These are phyloP conservation scores for Pristionchus fissidentatus DNA, from an alignment of 2,888 invertebrate genomes.

Conservation along the genomic window DNA sequence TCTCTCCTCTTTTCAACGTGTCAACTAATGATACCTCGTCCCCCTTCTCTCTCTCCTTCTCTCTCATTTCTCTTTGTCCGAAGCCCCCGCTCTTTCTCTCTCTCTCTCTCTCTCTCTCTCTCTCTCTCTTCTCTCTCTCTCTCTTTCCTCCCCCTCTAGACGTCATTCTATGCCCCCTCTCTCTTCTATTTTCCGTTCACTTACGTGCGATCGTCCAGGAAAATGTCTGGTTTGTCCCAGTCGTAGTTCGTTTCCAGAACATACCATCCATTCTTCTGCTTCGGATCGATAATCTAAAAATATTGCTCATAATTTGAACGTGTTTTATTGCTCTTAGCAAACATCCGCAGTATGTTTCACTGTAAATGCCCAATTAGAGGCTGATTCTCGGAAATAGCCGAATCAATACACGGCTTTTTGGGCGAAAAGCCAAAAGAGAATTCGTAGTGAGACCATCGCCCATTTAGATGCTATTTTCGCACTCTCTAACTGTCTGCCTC, in stretches of 20 bases:
- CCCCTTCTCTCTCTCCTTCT: not conserved
- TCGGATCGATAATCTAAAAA: constrained; percentile 4
- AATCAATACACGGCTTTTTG: too few species aligned
- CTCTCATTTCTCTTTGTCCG: constrained; percentile 49
- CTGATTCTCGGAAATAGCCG: too few species aligned
- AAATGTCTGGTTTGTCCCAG: constrained; percentile 78
- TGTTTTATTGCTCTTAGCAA: too few species aligned
- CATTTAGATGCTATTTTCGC: too few species aligned
- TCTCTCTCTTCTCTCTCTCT: constrained; percentile 8
- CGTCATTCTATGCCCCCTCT: not conserved
- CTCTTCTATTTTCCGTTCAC: not conserved
- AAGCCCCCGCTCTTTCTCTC: not conserved
- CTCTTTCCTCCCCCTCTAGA: constrained; percentile 45
- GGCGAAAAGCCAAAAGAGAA: too few species aligned
- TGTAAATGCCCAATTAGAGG: too few species aligned
- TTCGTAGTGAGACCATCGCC: too few species aligned
- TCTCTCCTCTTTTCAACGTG: too few species aligned
- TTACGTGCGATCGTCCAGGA: constrained; percentile 78
- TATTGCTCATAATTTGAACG: too few species aligned
- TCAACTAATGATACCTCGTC: not conserved
- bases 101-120: constrained; percentile 27
- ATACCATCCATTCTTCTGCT: constrained; percentile 69
- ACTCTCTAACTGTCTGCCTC: too few species aligned
- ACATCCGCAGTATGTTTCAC: too few species aligned
- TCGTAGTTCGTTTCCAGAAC: constrained; percentile 80